Conservation (phyloP, 2,888 invertebrate species). For the Cephus runcator region DNA sequence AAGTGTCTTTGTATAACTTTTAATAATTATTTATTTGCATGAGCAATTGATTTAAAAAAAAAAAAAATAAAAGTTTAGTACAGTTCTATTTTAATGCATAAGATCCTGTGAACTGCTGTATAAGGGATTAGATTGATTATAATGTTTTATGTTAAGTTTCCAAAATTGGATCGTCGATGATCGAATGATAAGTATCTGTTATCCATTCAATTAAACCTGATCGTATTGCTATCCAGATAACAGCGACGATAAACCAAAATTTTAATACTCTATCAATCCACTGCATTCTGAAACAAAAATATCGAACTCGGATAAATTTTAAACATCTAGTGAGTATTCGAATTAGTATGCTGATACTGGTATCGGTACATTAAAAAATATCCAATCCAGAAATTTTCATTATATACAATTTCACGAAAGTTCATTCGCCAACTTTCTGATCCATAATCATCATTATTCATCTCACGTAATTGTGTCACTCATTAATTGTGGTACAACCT, state of each 20-base stretch:
- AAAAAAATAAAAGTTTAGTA: background rate
- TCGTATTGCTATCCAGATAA: constrained; percentile 32
- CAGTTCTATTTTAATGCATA: background rate
- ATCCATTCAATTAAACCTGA: constrained; percentile 16
- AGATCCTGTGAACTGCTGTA: background rate
- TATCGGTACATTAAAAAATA: background rate
- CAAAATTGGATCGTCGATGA: background rate
- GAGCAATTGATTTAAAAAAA: background rate
- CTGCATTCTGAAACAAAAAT: constrained; percentile 54
- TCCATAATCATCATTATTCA: background rate
- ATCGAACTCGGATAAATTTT: background rate
- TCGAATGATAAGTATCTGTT: background rate
- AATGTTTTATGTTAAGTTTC: background rate
- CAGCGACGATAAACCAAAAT: constrained; percentile 24
- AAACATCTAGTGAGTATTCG: background rate
- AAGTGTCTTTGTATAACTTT: background rate
- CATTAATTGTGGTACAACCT: background rate
- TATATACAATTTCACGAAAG: background rate
- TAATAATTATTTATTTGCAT: background rate
- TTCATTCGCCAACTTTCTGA: background rate
- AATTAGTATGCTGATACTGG: background rate
- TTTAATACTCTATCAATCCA: constrained; percentile 49
- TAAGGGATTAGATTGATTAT: background rate
- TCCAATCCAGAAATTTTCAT: background rate
- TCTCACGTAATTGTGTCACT: too few relatives aligned